These are phyloP conservation scores for Acleris emargana DNA, from an alignment of 2,888 invertebrate species.

Conservation along the genomic window DNA sequence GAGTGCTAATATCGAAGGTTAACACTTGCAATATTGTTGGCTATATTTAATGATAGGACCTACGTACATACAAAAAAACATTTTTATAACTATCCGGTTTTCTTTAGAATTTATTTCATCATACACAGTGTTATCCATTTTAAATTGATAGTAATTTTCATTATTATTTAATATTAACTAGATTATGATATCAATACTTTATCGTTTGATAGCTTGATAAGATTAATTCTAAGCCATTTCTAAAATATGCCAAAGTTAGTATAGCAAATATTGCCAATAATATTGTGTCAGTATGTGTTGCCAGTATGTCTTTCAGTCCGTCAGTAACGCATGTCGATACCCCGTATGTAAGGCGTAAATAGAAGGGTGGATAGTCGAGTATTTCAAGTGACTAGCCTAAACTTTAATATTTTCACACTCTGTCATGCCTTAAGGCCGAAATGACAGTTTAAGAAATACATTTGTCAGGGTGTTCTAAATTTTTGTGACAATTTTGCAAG, in stretches of 20 bases:
- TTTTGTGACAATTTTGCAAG: neutral
- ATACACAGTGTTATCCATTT: too few relatives aligned
- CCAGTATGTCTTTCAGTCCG: constrained; percentile 15
- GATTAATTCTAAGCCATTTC: too few relatives aligned
- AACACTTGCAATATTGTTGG: constrained; percentile 16
- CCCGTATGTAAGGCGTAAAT: constrained; percentile 28
- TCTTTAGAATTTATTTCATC: too few relatives aligned
- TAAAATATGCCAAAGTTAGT: too few relatives aligned
- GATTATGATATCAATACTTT: too few relatives aligned
- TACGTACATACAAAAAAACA: neutral
- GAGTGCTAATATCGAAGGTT: constrained; percentile 39
- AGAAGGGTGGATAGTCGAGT: constrained; percentile 30
- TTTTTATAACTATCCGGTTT: too few relatives aligned
- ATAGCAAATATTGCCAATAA: constrained; percentile 20
- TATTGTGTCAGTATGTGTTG: constrained; percentile 12
- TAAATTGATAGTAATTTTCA: too few relatives aligned
- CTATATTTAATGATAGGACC: constrained; percentile 13
- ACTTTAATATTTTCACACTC: constrained; percentile 8
- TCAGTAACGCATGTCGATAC: constrained; percentile 27
- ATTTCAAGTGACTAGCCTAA: constrained; percentile 27
- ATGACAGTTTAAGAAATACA: constrained; percentile 6
- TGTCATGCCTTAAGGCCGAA: neutral
- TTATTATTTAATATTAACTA: too few relatives aligned
- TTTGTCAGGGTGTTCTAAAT: neutral
- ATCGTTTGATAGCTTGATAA: too few relatives aligned